phyloP scores from a whole-genome alignment of 2,888 invertebrate species.

The Hydriomena furcata region DNA sequence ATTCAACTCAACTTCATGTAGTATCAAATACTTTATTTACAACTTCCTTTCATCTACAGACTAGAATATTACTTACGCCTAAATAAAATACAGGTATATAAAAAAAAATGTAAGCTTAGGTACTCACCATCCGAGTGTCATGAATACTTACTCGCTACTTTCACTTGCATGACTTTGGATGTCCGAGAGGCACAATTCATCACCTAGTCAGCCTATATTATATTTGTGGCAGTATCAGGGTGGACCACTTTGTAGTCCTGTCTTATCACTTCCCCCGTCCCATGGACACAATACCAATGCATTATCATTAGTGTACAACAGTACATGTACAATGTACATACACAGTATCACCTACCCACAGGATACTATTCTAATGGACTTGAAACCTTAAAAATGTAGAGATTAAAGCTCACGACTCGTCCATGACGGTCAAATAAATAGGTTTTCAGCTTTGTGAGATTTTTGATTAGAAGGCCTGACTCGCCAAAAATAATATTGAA shows the following conservation, averaged over 20 bases:
- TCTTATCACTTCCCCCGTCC: constrained; percentile 58
- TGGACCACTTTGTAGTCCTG: constrained; percentile 34
- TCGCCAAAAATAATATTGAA: constrained; percentile 65
- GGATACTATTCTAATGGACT: constrained; percentile 48
- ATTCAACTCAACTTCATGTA: constrained; percentile 16
- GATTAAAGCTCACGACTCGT: constrained; percentile 58
- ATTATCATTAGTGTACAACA: constrained; percentile 31
- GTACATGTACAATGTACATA: constrained; percentile 28
- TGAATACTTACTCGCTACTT: constrained; percentile 62
- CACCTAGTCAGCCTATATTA: constrained; percentile 45
- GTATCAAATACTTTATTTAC: constrained; percentile 25
- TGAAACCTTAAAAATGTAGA: constrained; percentile 58
- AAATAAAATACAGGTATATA: constrained; percentile 25
- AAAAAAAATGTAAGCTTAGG: constrained; percentile 36
- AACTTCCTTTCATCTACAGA: constrained; percentile 18
- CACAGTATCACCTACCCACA: constrained; percentile 33
- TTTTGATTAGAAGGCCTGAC: constrained; percentile 61
- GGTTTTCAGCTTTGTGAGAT: constrained; percentile 45
- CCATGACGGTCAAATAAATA: constrained; percentile 45
- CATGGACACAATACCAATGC: constrained; percentile 46
- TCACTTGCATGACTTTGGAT: constrained; percentile 55
- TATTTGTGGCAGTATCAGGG: constrained; percentile 32
- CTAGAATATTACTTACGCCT: constrained; percentile 29
- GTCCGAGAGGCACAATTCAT: constrained; percentile 40
- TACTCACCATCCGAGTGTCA: constrained; percentile 55